Base-by-base conservation (phyloP, 2,113 vertebrate species). In the Brachyhypopomus occidentalis region DNA sequence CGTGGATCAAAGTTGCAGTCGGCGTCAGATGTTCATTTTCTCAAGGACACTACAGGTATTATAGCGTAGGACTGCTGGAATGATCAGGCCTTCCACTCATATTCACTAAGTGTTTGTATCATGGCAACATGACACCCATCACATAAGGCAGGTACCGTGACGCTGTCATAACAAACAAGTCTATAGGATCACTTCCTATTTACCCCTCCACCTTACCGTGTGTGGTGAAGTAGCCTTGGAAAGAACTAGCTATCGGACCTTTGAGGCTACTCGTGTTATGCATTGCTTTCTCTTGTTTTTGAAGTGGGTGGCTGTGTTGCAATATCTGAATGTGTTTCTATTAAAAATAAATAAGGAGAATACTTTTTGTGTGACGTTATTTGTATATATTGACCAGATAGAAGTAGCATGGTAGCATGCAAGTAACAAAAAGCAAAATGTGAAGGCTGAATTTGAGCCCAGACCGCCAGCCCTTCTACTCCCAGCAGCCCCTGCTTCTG, bases 91-190 rank as follows among this genome's bases (percentile, higher is more conserved):
- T 5, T 52, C 48, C 55, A 56, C 66, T 80, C 45, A 70, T 78
- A 86, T 81, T 85, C 84, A 77, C 25, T 5, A 64, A 17, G 19
- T 41, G 63, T 80, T 80, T 75, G 45, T 63, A 72, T 82, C 63
- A 45, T 73, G 75, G 17, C 23, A 64, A 38, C 11, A 45, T 74
- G 71, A 66, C 45, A 41, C 64, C 30, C 36, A n/a, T 19, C 38
- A 12, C 20, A 25, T 3, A 14, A 52, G 70, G 8, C 78, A 80
- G 20, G 60, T 56, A 80, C 59, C 8, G 1, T 73, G 19, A 56
- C 41, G 20, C 6, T 74, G 71, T 66, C 59, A 66, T 9, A 74
- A 34, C 27, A n/a, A 27, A 66, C 38, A n/a, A 30, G 34, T 74
- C 36, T 20, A 11, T 38, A 74, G 59, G n/a, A 56, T 80, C 16